Conservation (phyloP, 2,113 vertebrate genomes). For the Esox niger region DNA sequence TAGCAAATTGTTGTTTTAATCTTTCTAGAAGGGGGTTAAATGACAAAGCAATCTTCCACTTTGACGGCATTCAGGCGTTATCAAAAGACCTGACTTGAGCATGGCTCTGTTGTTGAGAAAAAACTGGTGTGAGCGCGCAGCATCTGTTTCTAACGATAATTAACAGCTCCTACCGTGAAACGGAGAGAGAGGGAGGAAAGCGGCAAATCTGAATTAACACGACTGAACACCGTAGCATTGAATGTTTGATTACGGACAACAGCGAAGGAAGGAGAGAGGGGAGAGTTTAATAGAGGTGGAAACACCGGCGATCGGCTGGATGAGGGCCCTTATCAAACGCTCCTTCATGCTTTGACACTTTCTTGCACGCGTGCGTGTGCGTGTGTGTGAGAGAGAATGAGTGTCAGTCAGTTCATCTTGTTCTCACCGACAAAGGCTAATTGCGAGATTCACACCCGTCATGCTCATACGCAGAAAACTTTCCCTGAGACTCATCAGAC, state of each 20-base stretch:
- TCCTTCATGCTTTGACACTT: conserved; percentile 9
- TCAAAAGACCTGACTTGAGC: conserved; percentile 2
- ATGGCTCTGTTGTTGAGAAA: conserved; percentile 23
- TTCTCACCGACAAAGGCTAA: conserved; percentile 34
- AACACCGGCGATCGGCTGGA: conserved; percentile 66
- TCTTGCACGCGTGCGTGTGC: too few species aligned
- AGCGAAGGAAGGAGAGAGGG: conserved; percentile 40
- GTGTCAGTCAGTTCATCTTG: conserved; percentile 20
- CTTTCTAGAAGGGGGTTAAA: too few species aligned
- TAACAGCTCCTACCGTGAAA: conserved; percentile 66
- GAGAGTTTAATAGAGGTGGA: conserved; percentile 81
- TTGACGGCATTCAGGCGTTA: conserved; percentile 26
- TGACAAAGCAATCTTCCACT: too few species aligned
- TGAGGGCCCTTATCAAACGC: conserved; percentile 39
- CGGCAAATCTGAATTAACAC: conserved; percentile 90
- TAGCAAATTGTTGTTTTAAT: too few species aligned
- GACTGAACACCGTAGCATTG: conserved; percentile 84
- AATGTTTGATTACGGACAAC: conserved; percentile 86
- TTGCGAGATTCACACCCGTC: conserved; percentile 55
- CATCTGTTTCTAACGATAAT: conserved; percentile 76
- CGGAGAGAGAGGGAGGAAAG: conserved; percentile 61
- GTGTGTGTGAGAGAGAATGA: not conserved
- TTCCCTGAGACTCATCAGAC: too few species aligned
- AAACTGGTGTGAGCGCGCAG: conserved; percentile 27
- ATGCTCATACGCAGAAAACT: conserved; percentile 1